Evolutionary conservation across 2,113 vertebrate genomes (phyloP), one percentile per base, ranked within the genome.

Genomic region (Falcunculus frontatus): DNA sequence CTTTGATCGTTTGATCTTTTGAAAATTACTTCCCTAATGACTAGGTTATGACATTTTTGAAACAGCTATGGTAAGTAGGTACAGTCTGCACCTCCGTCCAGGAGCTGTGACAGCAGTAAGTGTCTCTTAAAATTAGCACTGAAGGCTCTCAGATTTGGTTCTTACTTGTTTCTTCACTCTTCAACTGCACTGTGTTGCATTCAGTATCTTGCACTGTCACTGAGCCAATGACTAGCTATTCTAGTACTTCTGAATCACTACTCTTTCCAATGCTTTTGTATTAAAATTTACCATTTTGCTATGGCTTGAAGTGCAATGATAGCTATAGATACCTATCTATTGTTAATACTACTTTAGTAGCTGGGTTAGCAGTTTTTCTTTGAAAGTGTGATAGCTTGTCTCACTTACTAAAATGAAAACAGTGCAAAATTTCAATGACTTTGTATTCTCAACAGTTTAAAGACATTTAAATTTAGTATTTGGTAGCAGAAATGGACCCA

Each of bases 121-220:
- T 20, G 18, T 87, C 33, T 64, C 44, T 37, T 62, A 33, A 27
- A 86, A 56, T 14, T 39, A 1, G 60, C 26, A 33, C 20, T 2
- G 2, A 39, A 64, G 56, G 41, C 30, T 59, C 33, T 53, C 14
- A 3, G 19, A 29, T 6, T 22, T 81, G 13, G 4, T 75, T 59
- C 22, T 80, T 42, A 13, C 7, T 17, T 39, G 18, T 70, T 86
- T 76, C 57, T 63, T 81, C 8, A 5, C 25, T 53, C n/a, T 70
- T 89, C 29, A 78, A 6, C 22, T 35, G 16, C 18, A 7, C 13
- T 1, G 3, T 0, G 0, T 37, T 89, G 47, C 22, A 19, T 62
- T 87, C 26, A 26, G 32, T 33, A 7, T 50, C 41, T 86, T 80
- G 37, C 16, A 13, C 16, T 75, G 22, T 69, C 32, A 30, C 27